Percentiles rank a stretch among this genome's conserved stretches.
Evolutionary conservation across 2,888 invertebrate species (phyloP).

Genomic region (Drosophila acutilabella): DNA sequence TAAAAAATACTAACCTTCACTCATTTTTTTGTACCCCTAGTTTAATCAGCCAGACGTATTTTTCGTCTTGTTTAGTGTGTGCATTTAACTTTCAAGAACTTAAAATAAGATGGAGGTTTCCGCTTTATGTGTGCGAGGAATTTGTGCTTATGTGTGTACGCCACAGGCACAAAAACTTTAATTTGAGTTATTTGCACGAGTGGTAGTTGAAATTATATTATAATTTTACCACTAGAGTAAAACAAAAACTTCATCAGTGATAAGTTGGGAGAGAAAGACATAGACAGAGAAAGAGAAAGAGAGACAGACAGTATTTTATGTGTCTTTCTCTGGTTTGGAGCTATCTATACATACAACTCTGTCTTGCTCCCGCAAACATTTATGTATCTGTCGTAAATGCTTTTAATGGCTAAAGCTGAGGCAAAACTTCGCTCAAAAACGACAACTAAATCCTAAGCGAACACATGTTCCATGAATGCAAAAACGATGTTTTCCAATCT

Average conservation of each 20-base stretch:
- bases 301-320: conserved; percentile 23
- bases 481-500: conserved; percentile 65
- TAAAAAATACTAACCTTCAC: no score
- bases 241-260: conserved; percentile 67
- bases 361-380: conserved; percentile 13
- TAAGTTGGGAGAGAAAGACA: conserved; percentile 32
- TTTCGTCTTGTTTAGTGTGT: conserved; percentile 46
- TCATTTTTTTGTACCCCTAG: conserved; percentile 3
- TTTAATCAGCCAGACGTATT: conserved; percentile 23
- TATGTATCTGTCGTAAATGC: conserved; percentile 49
- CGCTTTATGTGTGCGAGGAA: background rate
- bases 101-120: conserved; percentile 73
- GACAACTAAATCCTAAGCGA: conserved; percentile 63
- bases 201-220: conserved; percentile 67
- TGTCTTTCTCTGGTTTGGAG: background rate
- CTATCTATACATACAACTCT: background rate
- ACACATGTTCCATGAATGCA: conserved; percentile 71
- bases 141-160: conserved; percentile 36
- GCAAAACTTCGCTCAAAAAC: conserved; percentile 59
- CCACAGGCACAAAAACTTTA: conserved; percentile 71
- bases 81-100: conserved; percentile 67
- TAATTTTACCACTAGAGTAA: conserved; percentile 62
- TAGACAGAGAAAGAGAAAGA: background rate
- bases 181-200: conserved; percentile 76
- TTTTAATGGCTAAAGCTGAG: conserved; percentile 58